Conservation (phyloP, 2,113 vertebrate species). For the Grus americana region DNA sequence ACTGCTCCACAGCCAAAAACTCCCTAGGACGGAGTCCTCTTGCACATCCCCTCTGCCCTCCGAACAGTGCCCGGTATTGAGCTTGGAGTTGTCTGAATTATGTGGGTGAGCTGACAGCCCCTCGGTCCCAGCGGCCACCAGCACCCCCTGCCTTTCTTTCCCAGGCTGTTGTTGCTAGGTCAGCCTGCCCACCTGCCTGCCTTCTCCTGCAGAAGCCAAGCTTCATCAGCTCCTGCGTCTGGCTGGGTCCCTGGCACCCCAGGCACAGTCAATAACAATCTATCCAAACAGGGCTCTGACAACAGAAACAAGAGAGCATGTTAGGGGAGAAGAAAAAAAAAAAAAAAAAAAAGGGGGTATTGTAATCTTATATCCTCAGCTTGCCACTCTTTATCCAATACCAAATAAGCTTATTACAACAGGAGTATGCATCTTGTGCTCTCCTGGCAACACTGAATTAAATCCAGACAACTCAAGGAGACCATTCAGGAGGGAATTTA, state of each 20-base stretch:
- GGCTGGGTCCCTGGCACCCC: neutral
- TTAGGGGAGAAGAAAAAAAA: too few species aligned
- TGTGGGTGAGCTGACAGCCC: neutral
- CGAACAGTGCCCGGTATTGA: fast-evolving
- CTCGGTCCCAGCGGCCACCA: neutral
- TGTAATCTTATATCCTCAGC: neutral
- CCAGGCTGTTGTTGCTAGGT: neutral
- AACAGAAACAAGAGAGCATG: neutral
- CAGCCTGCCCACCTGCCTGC: neutral
- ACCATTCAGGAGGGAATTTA: constrained; percentile 27
- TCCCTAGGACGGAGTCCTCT: neutral
- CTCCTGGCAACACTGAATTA: constrained; percentile 19
- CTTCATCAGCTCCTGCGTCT: neutral
- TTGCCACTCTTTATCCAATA: neutral
- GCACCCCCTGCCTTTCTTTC: neutral
- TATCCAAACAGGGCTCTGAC: neutral
- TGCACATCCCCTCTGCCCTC: neutral
- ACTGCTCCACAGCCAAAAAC: neutral
- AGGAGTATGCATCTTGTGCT: neutral
- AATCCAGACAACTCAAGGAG: constrained; percentile 12
- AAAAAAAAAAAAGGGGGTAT: neutral
- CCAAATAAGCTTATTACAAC: neutral
- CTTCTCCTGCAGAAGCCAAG: neutral
- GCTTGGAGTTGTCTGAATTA: neutral
- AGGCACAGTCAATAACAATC: neutral